Percentiles rank a stretch among this genome's conserved stretches.
Conservation (phyloP, 2,797 vertebrate genomes). For the Thamnophis elegans region DNA sequence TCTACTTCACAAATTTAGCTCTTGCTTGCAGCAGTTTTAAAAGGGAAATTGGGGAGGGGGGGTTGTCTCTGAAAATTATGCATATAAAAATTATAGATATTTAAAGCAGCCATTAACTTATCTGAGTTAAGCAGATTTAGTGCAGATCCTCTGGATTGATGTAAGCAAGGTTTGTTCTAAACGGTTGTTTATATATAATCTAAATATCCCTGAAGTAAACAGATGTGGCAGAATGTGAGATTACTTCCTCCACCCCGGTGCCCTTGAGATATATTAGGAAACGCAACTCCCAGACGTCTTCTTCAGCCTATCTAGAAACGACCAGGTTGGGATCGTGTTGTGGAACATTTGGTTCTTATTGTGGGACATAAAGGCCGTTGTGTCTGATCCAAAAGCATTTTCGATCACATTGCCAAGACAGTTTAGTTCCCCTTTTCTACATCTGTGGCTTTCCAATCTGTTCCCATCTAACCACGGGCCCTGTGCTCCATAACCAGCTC, state of each 20-base stretch:
- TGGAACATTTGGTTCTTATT: background rate
- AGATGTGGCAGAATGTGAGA: background rate
- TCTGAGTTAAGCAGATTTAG: constrained; percentile 37
- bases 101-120: constrained; percentile 27
- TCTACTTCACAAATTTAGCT: constrained; percentile 16
- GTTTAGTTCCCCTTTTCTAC: background rate
- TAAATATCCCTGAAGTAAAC: background rate
- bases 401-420: background rate
- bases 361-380: background rate
- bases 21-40: constrained; percentile 48
- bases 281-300: background rate
- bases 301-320: background rate
- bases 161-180: constrained; percentile 36
- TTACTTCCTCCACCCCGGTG: background rate
- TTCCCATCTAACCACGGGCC: background rate
- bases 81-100: constrained; percentile 44
- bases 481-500: background rate
- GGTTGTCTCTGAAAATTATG: constrained; percentile 27
- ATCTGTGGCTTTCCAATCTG: background rate
- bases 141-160: constrained; percentile 41
- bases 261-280: background rate
- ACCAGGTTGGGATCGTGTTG: background rate
- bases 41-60: constrained; percentile 1
- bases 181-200: constrained; percentile 12
- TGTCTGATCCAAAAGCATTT: background rate